Evolutionary conservation across 2,113 vertebrate genomes (phyloP).

Genomic region (Saimiri boliviensis): DNA sequence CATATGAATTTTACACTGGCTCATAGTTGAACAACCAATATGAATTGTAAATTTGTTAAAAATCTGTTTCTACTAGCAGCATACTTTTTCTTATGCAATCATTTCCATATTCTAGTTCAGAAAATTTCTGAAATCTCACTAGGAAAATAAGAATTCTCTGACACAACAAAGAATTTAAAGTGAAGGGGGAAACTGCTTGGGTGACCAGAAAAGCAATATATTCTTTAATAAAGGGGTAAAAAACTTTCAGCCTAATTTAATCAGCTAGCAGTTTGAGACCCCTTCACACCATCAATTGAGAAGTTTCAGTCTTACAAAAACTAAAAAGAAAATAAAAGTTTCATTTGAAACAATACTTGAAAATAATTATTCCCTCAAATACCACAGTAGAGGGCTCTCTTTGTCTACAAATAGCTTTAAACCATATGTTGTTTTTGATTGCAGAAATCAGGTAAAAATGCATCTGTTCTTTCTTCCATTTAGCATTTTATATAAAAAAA

Average conservation of each 20-base stretch:
- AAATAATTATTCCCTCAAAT: not conserved
- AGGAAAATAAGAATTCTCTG: conserved; percentile 15
- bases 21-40: conserved; percentile 1
- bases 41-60: conserved; percentile 5
- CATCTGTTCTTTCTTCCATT: not conserved
- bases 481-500: conserved; percentile 9
- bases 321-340: not conserved
- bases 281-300: not conserved
- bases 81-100: not conserved
- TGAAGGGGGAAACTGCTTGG: not conserved
- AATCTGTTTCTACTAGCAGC: not conserved
- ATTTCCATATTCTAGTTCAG: conserved; percentile 35
- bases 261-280: not conserved
- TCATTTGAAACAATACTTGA: conserved; percentile 21
- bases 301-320: conserved; percentile 37
- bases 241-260: not conserved
- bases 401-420: conserved; percentile 48
- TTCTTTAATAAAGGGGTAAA: not conserved
- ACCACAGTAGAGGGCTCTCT: not conserved
- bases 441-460: conserved; percentile 25
- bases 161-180: not conserved
- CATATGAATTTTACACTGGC: not conserved
- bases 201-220: conserved; percentile 39
- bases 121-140: conserved; percentile 27
- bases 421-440: not conserved